Conservation (phyloP, 1,140 invertebrate species). For the Charaxes varanes region DNA sequence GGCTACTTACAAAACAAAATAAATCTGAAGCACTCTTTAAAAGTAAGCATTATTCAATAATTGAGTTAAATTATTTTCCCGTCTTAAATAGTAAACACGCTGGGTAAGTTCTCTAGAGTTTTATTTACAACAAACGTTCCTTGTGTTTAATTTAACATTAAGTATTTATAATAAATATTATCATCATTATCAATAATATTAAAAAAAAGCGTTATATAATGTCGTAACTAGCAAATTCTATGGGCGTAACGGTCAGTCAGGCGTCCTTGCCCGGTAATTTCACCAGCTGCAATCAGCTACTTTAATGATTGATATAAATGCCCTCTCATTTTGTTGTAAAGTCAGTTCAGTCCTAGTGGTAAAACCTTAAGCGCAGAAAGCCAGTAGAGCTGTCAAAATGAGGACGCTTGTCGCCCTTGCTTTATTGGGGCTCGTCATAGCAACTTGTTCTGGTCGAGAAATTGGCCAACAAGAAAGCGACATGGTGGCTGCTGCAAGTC, state of each 20-base stretch:
- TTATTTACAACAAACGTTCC: too few relatives aligned
- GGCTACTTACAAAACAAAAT: conserved; percentile 3
- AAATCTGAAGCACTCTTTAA: conserved; percentile 2
- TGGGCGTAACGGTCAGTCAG: conserved; percentile 48
- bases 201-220: conserved; percentile 20
- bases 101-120: too few relatives aligned
- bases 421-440: conserved; percentile 45
- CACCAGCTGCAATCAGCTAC: conserved; percentile 55
- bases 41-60: not conserved
- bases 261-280: conserved; percentile 66
- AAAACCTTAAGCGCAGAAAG: conserved; percentile 46
- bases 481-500: conserved; percentile 66
- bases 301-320: conserved; percentile 68
- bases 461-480: conserved; percentile 44
- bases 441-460: conserved; percentile 40
- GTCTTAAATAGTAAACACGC: not conserved
- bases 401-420: conserved; percentile 58
- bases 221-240: conserved; percentile 46
- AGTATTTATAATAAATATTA: too few relatives aligned
- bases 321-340: conserved; percentile 32
- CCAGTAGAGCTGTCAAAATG: conserved; percentile 31
- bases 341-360: conserved; percentile 49
- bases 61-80: not conserved
- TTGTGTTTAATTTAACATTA: not conserved
- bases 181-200: not conserved